Conservation (phyloP, 2,888 invertebrate species). For the Lycia hirtaria region DNA sequence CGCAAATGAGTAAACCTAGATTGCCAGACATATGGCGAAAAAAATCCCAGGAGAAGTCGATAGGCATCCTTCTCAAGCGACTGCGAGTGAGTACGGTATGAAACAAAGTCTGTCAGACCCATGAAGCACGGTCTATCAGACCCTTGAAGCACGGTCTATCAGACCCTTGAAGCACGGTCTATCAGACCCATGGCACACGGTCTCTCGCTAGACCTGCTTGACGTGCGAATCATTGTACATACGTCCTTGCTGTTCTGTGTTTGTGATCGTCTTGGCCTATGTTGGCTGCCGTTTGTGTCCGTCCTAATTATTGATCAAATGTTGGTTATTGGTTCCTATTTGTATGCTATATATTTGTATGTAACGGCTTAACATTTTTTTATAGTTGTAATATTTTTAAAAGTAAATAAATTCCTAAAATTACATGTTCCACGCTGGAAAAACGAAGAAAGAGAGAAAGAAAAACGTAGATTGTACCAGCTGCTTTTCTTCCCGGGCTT, state of each 20-base stretch:
- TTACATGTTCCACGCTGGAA: too few relatives aligned
- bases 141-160: neutral
- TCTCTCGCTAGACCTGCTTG: slow-evolving; percentile 46
- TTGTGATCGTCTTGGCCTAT: slow-evolving; percentile 55
- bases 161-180: neutral
- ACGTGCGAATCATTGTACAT: slow-evolving; percentile 61
- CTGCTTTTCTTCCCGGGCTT: too few relatives aligned
- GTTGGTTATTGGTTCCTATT: slow-evolving; percentile 46
- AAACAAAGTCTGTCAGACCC: neutral
- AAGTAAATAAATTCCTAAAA: too few relatives aligned
- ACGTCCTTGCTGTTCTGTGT: slow-evolving; percentile 46
- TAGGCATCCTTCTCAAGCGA: slow-evolving; percentile 75
- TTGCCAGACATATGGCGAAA: slow-evolving; percentile 77
- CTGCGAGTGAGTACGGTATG: slow-evolving; percentile 70
- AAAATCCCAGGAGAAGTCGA: slow-evolving; percentile 74
- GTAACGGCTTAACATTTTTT: too few relatives aligned
- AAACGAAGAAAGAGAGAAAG: too few relatives aligned
- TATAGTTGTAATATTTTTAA: too few relatives aligned
- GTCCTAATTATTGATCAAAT: slow-evolving; percentile 43
- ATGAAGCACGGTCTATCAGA: neutral
- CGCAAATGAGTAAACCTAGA: slow-evolving; percentile 62
- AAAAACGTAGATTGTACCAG: too few relatives aligned
- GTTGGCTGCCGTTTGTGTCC: slow-evolving; percentile 51
- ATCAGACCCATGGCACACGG: neutral
- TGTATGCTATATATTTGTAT: too few relatives aligned